Evolutionary conservation across 2,113 vertebrate species (phyloP).

Genomic region (Sebastes fasciatus): DNA sequence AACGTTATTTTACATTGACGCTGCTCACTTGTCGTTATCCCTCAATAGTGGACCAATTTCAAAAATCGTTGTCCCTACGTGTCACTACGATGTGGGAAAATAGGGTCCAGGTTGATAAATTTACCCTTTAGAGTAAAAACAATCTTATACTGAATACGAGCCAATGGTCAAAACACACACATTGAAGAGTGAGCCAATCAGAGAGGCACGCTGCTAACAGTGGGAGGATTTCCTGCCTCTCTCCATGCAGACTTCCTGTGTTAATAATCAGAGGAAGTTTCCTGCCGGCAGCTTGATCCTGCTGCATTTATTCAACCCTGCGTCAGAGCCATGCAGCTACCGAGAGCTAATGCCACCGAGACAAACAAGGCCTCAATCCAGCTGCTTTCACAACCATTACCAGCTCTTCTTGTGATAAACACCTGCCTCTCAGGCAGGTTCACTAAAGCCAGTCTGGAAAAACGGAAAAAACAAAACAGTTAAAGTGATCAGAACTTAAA

Average conservation of each 20-base stretch:
- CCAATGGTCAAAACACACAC: conserved; percentile 34
- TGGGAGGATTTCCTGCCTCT: conserved; percentile 89
- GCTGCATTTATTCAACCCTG: conserved; percentile 10
- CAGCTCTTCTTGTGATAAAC: conserved; percentile 5
- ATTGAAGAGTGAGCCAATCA: conserved; percentile 40
- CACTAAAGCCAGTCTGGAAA: neutral
- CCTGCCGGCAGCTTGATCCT: conserved; percentile 74
- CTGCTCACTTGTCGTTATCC: too few relatives aligned
- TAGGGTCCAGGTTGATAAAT: too few relatives aligned
- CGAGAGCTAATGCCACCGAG: neutral
- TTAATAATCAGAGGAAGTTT: conserved; percentile 92
- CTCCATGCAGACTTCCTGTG: conserved; percentile 86
- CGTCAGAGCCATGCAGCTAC: conserved; percentile 13
- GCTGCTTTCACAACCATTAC: neutral
- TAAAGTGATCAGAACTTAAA: neutral
- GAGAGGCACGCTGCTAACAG: conserved; percentile 74
- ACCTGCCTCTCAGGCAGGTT: conserved; percentile 16
- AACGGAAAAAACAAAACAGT: conserved; percentile 6
- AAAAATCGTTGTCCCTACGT: too few relatives aligned
- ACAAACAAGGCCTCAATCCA: neutral
- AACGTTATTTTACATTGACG: too few relatives aligned
- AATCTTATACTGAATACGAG: neutral
- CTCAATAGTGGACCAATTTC: too few relatives aligned
- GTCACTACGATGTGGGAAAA: too few relatives aligned
- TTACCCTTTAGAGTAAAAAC: neutral